A percentile compares a stretch with the other conserved stretches of the same genome.
Conservation (phyloP, 2,113 vertebrate genomes). For the Xenotilapia flavipinnis region DNA sequence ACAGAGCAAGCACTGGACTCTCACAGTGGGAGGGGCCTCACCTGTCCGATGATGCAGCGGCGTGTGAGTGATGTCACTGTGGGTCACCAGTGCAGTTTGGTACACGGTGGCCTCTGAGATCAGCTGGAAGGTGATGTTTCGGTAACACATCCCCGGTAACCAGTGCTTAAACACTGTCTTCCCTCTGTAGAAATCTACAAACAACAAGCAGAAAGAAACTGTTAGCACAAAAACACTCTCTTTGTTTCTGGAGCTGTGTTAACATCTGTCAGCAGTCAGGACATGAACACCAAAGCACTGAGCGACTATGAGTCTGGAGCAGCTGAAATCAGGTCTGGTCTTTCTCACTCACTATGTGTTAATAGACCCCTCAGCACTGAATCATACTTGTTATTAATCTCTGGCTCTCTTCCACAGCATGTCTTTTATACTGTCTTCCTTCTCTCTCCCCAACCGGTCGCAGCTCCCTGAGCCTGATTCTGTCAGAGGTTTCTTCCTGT, state of each 20-base stretch:
- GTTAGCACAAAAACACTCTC: not conserved
- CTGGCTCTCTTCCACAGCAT: not conserved
- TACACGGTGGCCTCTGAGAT: conserved; percentile 87
- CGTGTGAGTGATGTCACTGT: conserved; percentile 80
- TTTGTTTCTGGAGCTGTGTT: not conserved
- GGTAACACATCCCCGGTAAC: conserved; percentile 91
- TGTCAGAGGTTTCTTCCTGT: not conserved
- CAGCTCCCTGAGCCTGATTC: not conserved
- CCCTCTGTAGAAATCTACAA: conserved; percentile 86
- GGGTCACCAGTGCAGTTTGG: conserved; percentile 78
- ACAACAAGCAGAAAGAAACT: not conserved
- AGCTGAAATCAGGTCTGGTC: not conserved
- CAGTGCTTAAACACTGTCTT: conserved; percentile 96
- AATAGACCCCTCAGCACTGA: not conserved
- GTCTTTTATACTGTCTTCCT: not conserved
- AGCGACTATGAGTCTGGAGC: not conserved
- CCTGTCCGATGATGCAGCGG: conserved; percentile 86
- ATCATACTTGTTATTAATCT: not conserved
- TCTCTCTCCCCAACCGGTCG: not conserved
- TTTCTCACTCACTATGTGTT: not conserved
- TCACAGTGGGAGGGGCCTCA: conserved; percentile 30
- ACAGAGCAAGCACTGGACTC: not conserved
- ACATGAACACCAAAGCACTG: not conserved
- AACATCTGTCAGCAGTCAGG: not conserved
- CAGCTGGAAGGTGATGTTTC: conserved; percentile 91